phyloP scores from a whole-genome alignment of 1,140 invertebrate genomes.

The Pogonomyrmex barbatus region DNA sequence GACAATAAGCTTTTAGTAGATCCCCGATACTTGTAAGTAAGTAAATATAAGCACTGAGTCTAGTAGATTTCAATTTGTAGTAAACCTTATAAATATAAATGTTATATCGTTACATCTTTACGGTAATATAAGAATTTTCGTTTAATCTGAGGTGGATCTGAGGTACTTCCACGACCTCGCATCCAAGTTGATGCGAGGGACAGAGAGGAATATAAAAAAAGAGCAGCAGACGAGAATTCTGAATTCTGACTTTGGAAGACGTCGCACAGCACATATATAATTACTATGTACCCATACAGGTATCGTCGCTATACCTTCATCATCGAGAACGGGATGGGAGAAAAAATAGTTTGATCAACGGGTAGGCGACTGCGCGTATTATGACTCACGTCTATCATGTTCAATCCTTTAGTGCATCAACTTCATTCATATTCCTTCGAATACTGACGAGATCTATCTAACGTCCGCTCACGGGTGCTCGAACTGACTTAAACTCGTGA shows the following conservation, averaged over 20 bases:
- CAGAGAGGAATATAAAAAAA: not conserved
- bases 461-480: constrained; percentile 33
- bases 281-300: constrained; percentile 34
- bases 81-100: not conserved
- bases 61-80: not conserved
- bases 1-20: not conserved
- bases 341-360: constrained; percentile 61
- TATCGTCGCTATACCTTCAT: constrained; percentile 57
- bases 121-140: not conserved
- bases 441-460: constrained; percentile 54
- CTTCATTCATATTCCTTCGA: constrained; percentile 53
- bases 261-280: constrained; percentile 43
- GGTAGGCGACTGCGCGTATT: constrained; percentile 52
- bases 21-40: not conserved
- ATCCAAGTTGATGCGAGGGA: not conserved
- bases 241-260: constrained; percentile 45
- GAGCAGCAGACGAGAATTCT: not conserved
- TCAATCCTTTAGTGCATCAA: constrained; percentile 56
- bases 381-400: constrained; percentile 59
- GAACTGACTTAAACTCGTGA: constrained; percentile 7
- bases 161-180: not conserved
- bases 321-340: constrained; percentile 47
- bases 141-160: not conserved
- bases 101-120: not conserved
- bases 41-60: not conserved